Base-by-base conservation (phyloP, 1,140 invertebrate species). In the Bathynomus jamesi region DNA sequence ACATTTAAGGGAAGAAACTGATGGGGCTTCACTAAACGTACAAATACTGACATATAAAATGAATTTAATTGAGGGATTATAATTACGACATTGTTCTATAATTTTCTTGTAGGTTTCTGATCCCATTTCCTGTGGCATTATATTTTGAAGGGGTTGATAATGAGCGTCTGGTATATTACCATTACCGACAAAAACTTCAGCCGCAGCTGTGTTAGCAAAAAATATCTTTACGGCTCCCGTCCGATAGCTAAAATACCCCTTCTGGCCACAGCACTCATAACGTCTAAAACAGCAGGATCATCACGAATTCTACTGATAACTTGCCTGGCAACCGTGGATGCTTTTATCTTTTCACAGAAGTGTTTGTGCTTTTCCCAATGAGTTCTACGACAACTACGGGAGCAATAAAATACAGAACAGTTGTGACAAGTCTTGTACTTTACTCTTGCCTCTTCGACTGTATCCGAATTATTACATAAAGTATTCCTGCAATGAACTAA, bases 311-410 rank as follows among this genome's bases (percentile, higher is more conserved):
- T 87, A 31, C 91, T 81, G 60, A 96, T 86, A 5, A 96, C 92
- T 80, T 95, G 91, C 71, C 93, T 88, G 83, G 94, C 96, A 7
- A 95, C 84, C 24, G 91, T 82, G 71, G 79, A 82, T 3, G 93
- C 92, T 5, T 93, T 85, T 1, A 92, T 94, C 82, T 94, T 91
- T 60, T 94, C 83, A 80, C 95, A 98, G n/a, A 90, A 89, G 78
- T 89, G 89, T 64, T 93, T 87, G 80, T 97, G 95, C 77, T 90
- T 89, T 76, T 94, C 90, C 94, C 94, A 96, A 80, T 97, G 93
- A 2, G 89, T 86, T 68, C 91, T 85, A 21, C 94, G 85, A 80
- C 92, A 94, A 78, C 91, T 88, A 70, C 89, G 86, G n/a, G 82
- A 83, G 76, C 86, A 87, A 77, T 87, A 87, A 76, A 84, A 86